phyloP scores from a whole-genome alignment of 2,113 vertebrate genomes.

The Acrocephalus arundinaceus region DNA sequence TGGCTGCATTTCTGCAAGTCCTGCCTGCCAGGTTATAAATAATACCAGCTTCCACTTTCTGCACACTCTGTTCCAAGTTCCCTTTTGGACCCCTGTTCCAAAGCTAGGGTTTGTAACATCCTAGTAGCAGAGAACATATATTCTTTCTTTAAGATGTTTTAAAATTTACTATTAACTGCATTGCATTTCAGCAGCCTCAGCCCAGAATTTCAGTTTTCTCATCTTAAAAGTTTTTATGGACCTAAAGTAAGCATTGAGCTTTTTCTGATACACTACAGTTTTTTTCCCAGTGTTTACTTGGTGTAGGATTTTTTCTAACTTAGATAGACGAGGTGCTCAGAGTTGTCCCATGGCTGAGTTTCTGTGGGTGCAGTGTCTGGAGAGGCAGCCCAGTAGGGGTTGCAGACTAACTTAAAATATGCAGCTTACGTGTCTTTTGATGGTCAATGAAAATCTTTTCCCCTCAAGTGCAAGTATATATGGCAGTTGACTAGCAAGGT shows the following conservation, averaged over 20 bases:
- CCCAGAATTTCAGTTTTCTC: background rate
- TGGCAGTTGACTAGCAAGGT: background rate
- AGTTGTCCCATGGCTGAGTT: background rate
- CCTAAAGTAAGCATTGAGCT: background rate
- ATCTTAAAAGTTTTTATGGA: background rate
- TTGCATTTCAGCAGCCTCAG: background rate
- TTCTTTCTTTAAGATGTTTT: background rate
- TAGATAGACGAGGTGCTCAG: background rate
- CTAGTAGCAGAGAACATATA: background rate
- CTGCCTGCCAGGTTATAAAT: constrained; percentile 58
- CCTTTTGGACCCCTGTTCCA: background rate
- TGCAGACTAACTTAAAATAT: background rate
- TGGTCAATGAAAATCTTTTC: background rate
- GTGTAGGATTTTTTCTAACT: background rate
- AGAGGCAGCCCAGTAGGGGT: background rate
- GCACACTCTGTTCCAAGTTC: constrained; percentile 17
- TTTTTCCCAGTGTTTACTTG: background rate
- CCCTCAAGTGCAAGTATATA: background rate
- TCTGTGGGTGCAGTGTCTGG: background rate
- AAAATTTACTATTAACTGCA: background rate
- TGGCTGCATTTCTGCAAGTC: constrained; percentile 39
- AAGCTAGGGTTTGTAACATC: background rate
- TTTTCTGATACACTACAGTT: background rate
- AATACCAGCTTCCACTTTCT: constrained; percentile 37
- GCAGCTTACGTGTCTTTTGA: background rate